phyloP scores from a whole-genome alignment of 2,113 vertebrate species.

The Mustela nigripes region DNA sequence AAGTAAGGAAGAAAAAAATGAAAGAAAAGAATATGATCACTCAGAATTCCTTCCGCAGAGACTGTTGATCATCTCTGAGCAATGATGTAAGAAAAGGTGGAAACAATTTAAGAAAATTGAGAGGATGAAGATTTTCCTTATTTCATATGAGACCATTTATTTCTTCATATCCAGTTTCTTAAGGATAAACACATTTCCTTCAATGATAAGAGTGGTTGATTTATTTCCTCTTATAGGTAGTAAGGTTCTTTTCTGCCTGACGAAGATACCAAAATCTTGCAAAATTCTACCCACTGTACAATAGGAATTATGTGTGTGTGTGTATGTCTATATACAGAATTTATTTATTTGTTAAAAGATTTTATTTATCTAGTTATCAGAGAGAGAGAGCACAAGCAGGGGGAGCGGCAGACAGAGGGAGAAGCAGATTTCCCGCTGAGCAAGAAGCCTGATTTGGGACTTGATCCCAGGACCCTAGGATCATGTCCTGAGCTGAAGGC shows the following conservation, averaged over 20 bases:
- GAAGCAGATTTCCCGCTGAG: no score
- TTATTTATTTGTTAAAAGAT: not conserved
- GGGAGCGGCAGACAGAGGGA: no score
- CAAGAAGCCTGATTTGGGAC: no score
- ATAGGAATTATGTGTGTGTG: not conserved
- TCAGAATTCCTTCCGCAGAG: not conserved
- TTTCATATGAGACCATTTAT: constrained; percentile 3
- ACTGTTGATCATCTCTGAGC: constrained; percentile 59
- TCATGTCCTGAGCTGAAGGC: no score
- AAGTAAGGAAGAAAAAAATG: not conserved
- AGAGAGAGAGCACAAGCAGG: no score
- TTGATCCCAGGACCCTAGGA: no score
- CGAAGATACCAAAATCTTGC: not conserved
- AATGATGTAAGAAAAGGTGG: constrained; percentile 11
- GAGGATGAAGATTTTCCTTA: not conserved
- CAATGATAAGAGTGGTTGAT: not conserved
- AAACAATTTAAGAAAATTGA: constrained; percentile 41
- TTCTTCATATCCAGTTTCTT: constrained; percentile 33
- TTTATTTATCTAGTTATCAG: no score
- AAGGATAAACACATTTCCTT: constrained; percentile 39
- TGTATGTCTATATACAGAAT: not conserved
- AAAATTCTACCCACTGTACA: not conserved
- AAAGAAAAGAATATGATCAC: not conserved
- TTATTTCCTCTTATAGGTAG: not conserved
- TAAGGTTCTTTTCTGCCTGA: not conserved